Base-by-base conservation (phyloP, 2,888 invertebrate genomes). In the Halocaridina rubra region DNA sequence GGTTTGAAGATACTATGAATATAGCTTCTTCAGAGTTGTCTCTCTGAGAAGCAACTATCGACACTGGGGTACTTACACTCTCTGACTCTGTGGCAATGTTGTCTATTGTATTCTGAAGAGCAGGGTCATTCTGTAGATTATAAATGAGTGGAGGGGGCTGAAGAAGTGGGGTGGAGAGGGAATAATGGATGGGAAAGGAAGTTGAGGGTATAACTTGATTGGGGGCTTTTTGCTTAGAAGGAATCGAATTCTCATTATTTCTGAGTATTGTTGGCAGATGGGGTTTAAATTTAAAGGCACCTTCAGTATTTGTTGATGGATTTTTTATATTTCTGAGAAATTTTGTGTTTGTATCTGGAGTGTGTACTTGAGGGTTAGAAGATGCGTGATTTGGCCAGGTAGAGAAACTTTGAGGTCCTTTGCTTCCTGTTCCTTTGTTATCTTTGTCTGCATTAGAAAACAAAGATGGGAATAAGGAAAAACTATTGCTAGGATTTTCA, bases 401-500 rank as follows among this genome's bases (percentile, higher is more conserved):
- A n/a, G n/a, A n/a, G n/a, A n/a, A n/a, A n/a, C n/a, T n/a, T n/a
- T n/a, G n/a, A n/a, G n/a, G n/a, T n/a, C n/a, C n/a, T n/a, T n/a
- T n/a, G n/a, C n/a, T n/a, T n/a, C n/a, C 10, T 4, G 16, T 53
- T n/a, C 7, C 53, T 53, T 53, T 53, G 53, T 13, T 53, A 0
- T 74, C 53, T n/a, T 64, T 81, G 64, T 81, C 81, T 27, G 39
- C 10, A n/a, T 75, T 39, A 10, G 78, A 78, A 59, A 32, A 27
- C 32, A 71, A 67, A 4, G 77, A 71, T 8, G 78, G 8, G 3
- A 61, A 64, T 19, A 30, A 29, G 8, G 76, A 32, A 10, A 82
- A 77, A 4, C 3, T 0, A 19, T 7, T n/a, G 69, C 29, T 69
- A n/a, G 53, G 10, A 4, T 57, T 81, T n/a, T 84, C 82, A 3